phyloP scores from a whole-genome alignment of 1,140 invertebrate genomes.

The Elysia chlorotica region DNA sequence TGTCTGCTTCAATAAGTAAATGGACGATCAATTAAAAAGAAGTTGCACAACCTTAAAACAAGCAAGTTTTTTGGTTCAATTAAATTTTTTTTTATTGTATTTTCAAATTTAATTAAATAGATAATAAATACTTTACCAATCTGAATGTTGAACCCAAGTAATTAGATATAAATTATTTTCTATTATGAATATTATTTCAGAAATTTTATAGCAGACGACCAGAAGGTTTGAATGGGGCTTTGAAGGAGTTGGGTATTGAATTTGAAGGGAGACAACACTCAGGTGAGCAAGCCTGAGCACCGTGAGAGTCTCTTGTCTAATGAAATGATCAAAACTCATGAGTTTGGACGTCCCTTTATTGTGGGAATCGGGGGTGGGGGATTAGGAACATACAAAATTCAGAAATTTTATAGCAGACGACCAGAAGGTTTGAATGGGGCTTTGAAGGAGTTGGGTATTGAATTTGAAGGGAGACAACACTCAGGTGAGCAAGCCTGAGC shows the following conservation, averaged over 20 bases:
- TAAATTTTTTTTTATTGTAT: too few species aligned
- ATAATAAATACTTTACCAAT: too few species aligned
- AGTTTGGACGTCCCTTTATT: too few species aligned
- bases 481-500: slow-evolving; percentile 53
- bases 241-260: slow-evolving; percentile 56
- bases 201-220: slow-evolving; percentile 58
- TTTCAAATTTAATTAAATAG: too few species aligned
- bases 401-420: slow-evolving; percentile 58
- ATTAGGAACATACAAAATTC: too few species aligned
- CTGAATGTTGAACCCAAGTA: too few species aligned
- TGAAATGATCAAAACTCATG: too few species aligned
- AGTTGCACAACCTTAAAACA: neutral
- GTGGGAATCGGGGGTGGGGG: too few species aligned
- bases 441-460: slow-evolving; percentile 56
- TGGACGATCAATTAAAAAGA: too few species aligned
- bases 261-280: slow-evolving; percentile 61
- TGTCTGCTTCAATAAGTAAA: too few species aligned
- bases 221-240: slow-evolving; percentile 58
- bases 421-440: slow-evolving; percentile 60
- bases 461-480: slow-evolving; percentile 59
- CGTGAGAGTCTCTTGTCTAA: too few species aligned
- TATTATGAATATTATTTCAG: slow-evolving; percentile 32
- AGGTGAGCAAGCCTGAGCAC: slow-evolving; percentile 46
- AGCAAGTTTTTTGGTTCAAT: neutral
- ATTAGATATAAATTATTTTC: too few species aligned